phyloP scores from a whole-genome alignment of 2,113 vertebrate species.

The Rhea pennata region DNA sequence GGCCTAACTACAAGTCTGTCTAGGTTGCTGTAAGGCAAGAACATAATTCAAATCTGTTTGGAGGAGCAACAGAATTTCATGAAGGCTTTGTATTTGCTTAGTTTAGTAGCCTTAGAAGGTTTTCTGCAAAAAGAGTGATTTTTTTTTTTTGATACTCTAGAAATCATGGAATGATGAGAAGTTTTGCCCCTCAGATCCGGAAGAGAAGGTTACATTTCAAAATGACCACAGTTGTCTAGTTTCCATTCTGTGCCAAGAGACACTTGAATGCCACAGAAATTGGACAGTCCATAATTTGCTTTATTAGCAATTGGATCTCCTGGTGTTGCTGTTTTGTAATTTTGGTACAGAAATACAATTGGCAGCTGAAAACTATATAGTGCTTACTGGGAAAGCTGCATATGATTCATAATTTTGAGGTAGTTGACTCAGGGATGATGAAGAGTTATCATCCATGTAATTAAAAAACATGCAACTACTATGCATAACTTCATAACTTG shows the following conservation, averaged over 20 bases:
- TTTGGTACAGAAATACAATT: background rate
- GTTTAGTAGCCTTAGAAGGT: background rate
- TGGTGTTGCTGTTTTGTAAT: background rate
- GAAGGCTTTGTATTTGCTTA: background rate
- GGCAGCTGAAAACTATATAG: background rate
- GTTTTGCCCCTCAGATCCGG: background rate
- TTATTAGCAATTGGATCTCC: background rate
- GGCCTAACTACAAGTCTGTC: background rate
- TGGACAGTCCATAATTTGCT: background rate
- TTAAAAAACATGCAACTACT: background rate
- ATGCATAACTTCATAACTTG: background rate
- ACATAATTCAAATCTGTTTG: background rate
- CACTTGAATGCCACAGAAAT: background rate
- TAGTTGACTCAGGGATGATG: background rate
- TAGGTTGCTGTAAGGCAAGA: background rate
- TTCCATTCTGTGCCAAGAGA: background rate
- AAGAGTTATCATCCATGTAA: rapidly evolving
- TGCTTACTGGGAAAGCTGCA: background rate
- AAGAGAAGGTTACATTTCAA: background rate
- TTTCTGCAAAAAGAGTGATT: background rate
- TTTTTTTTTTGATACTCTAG: background rate
- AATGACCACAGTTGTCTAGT: background rate
- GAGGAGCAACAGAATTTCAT: background rate
- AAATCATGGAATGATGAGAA: background rate
- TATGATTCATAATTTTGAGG: background rate